Percentiles rank a stretch among this genome's conserved stretches.
Evolutionary conservation across 2,888 invertebrate genomes (phyloP).

Genomic region (Craniophora ligustri): DNA sequence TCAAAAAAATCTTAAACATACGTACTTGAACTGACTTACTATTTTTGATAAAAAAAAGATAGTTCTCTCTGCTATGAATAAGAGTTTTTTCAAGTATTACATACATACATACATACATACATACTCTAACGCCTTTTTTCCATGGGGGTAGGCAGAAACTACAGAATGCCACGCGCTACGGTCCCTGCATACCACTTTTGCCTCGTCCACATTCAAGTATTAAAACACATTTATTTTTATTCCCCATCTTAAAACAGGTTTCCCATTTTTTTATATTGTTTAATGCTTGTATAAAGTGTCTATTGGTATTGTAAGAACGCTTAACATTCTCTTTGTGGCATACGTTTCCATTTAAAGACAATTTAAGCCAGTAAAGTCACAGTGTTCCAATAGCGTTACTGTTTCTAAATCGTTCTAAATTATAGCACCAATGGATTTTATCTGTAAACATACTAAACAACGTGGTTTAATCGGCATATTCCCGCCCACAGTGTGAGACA

Average conservation of each 20-base stretch:
- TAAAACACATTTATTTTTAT: background rate
- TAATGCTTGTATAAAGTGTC: background rate
- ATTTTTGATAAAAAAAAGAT: too few relatives aligned
- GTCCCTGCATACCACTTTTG: too few relatives aligned
- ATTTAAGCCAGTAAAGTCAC: conserved; percentile 12
- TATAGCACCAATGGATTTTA: conserved; percentile 20
- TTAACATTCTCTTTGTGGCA: background rate
- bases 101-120: too few relatives aligned
- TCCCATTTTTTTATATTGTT: background rate
- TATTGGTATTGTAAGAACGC: background rate
- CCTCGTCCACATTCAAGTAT: too few relatives aligned
- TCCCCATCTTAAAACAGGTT: background rate
- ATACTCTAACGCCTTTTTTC: too few relatives aligned
- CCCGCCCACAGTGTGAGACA: conserved; percentile 54
- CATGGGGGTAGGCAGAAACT: too few relatives aligned
- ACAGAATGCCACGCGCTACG: too few relatives aligned
- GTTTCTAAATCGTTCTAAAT: conserved; percentile 31
- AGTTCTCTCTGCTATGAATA: too few relatives aligned
- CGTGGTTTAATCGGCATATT: conserved; percentile 39
- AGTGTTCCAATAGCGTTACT: conserved; percentile 15
- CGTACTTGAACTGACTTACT: too few relatives aligned
- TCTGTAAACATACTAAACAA: conserved; percentile 35
- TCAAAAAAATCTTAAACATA: too few relatives aligned
- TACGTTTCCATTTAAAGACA: conserved; percentile 17
- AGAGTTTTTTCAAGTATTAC: too few relatives aligned